A percentile compares a stretch with the other conserved stretches of the same genome.
phyloP scores from a whole-genome alignment of 2,888 invertebrate genomes.

The Tenthredo scrophulariae region DNA sequence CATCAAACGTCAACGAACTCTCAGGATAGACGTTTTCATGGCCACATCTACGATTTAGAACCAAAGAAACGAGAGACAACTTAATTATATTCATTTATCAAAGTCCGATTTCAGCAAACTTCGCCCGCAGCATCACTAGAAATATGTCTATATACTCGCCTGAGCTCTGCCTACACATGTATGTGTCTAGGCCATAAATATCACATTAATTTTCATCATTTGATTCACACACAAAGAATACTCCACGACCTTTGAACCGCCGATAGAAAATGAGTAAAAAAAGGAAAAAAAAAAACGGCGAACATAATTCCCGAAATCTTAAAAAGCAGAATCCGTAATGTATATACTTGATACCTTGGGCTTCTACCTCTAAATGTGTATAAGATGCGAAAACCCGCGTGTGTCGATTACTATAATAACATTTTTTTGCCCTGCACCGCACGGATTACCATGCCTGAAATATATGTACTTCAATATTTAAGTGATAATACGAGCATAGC shows the following conservation, averaged over 20 bases:
- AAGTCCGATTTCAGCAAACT: constrained; percentile 30
- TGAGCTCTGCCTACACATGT: not conserved
- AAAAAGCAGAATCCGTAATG: not conserved
- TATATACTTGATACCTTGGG: not conserved
- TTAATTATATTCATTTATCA: constrained; percentile 52
- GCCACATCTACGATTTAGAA: not conserved
- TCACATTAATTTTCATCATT: not conserved
- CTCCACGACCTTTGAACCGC: not conserved
- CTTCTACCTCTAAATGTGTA: not conserved
- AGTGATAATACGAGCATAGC: not conserved
- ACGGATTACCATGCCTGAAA: not conserved
- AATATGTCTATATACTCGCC: not conserved
- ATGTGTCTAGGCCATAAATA: not conserved
- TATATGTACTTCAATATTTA: not conserved
- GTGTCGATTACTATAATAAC: not conserved
- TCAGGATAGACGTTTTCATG: constrained; percentile 5
- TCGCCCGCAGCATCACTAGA: constrained; percentile 38
- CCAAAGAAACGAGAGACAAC: constrained; percentile 20
- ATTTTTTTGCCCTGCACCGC: not conserved
- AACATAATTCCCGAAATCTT: not conserved
- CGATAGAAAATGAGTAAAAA: not conserved
- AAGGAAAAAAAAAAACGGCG: not conserved
- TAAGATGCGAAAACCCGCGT: not conserved
- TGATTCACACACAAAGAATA: not conserved
- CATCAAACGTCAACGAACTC: constrained; percentile 43